phyloP scores from a whole-genome alignment of 1,140 invertebrate species.

The Pachypsylla venusta region DNA sequence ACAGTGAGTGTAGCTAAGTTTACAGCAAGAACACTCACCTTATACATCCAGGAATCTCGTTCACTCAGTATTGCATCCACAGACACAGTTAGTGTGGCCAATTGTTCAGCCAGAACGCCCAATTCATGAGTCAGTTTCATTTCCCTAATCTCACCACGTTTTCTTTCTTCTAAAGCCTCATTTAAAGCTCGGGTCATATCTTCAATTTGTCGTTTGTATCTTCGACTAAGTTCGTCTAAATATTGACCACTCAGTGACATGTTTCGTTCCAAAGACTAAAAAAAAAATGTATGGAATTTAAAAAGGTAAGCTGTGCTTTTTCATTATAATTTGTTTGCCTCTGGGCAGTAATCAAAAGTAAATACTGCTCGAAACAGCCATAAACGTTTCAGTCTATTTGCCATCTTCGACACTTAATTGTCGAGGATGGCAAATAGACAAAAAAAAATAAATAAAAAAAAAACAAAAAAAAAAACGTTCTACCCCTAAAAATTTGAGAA shows the following conservation, averaged over 20 bases:
- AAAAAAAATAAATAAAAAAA: too few species aligned
- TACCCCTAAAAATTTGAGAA: too few species aligned
- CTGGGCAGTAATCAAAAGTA: too few species aligned
- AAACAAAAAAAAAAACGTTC: too few species aligned
- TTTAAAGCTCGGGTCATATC: conserved; percentile 74
- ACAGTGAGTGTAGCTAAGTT: conserved; percentile 42
- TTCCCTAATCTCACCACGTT: conserved; percentile 51
- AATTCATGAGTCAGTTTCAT: conserved; percentile 47
- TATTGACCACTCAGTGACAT: conserved; percentile 92
- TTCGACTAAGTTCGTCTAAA: conserved; percentile 79
- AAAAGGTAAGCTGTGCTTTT: too few species aligned
- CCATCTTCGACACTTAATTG: too few species aligned
- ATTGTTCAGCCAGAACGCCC: conserved; percentile 39
- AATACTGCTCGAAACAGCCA: too few species aligned
- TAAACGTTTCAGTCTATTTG: too few species aligned
- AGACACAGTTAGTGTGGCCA: conserved; percentile 37
- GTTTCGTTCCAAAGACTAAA: conserved; percentile 78
- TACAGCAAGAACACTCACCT: conserved; percentile 36
- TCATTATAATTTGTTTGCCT: too few species aligned
- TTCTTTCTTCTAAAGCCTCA: conserved; percentile 51
- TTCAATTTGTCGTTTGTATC: conserved; percentile 92
- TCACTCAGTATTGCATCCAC: conserved; percentile 44
- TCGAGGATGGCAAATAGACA: too few species aligned
- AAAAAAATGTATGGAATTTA: too few species aligned
- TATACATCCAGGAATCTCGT: conserved; percentile 43